A percentile compares a stretch with the other conserved stretches of the same genome.
Conservation (phyloP, 1,140 invertebrate genomes). For the Apis cerana region DNA sequence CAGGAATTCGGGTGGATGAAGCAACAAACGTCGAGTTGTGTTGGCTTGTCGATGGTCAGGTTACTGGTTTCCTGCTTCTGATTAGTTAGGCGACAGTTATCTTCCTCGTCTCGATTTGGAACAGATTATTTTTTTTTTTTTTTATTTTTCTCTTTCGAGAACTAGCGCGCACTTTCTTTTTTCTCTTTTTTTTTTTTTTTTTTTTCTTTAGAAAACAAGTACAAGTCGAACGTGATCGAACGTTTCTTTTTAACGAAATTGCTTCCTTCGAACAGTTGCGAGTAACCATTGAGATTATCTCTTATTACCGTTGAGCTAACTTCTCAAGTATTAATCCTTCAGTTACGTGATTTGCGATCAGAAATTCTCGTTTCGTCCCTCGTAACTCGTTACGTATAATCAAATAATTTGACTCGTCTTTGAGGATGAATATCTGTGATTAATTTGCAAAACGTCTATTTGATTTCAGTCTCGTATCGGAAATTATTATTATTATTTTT, state of each 20-base stretch:
- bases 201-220: background rate
- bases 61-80: slow-evolving; percentile 46
- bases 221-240: background rate
- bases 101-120: slow-evolving; percentile 22
- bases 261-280: background rate
- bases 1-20: slow-evolving; percentile 62
- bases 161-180: background rate
- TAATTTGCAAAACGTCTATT: no score
- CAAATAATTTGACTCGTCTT: background rate
- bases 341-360: background rate
- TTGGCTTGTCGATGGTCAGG: slow-evolving; percentile 59
- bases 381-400: background rate
- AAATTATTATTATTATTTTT: background rate
- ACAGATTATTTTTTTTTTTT: background rate
- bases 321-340: background rate
- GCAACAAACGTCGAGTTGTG: slow-evolving; percentile 41
- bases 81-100: slow-evolving; percentile 50
- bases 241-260: background rate
- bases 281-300: background rate
- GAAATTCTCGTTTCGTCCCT: background rate
- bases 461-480: no score
- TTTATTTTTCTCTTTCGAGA: background rate
- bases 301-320: background rate
- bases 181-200: background rate
- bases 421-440: background rate